Evolutionary conservation across 2,888 invertebrate species (phyloP).

Genomic region (Rosalia funebris): DNA sequence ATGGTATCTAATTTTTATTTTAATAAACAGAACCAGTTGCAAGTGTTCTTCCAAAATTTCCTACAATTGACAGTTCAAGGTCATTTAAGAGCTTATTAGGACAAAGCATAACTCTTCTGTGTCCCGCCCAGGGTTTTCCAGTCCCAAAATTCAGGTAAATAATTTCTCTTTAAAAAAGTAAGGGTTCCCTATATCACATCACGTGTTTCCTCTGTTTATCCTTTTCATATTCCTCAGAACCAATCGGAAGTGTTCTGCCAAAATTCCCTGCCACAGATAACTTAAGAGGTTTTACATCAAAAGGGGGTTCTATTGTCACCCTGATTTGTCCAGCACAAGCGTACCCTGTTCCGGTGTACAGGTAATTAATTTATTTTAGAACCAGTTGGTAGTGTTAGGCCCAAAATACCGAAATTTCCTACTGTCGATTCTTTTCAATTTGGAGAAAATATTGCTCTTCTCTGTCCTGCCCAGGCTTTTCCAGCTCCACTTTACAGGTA

Average conservation of each 20-base stretch:
- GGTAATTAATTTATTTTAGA: slow-evolving; percentile 58
- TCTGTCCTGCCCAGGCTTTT: slow-evolving; percentile 73
- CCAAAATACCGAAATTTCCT: slow-evolving; percentile 61
- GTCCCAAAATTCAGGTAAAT: slow-evolving; percentile 66
- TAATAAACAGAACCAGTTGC: slow-evolving; percentile 63
- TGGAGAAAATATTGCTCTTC: slow-evolving; percentile 63
- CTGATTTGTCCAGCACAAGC: slow-evolving; percentile 74
- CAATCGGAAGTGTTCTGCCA: slow-evolving; percentile 65
- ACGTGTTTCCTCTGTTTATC: slow-evolving; percentile 1
- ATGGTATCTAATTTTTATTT: slow-evolving; percentile 20
- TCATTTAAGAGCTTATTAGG: slow-evolving; percentile 68
- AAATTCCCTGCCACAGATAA: slow-evolving; percentile 62
- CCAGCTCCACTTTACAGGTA: slow-evolving; percentile 69
- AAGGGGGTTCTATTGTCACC: slow-evolving; percentile 60
- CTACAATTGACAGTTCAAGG: slow-evolving; percentile 66
- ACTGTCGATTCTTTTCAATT: slow-evolving; percentile 51
- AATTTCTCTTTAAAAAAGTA: slow-evolving; percentile 5
- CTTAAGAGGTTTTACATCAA: slow-evolving; percentile 54
- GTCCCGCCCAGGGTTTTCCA: slow-evolving; percentile 73
- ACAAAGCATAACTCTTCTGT: slow-evolving; percentile 65
- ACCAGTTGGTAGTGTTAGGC: slow-evolving; percentile 65
- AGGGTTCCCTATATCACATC: not conserved
- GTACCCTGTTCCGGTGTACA: slow-evolving; percentile 71
- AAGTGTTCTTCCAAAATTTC: slow-evolving; percentile 71
- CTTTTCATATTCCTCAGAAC: slow-evolving; percentile 56